Evolutionary conservation across 1,140 invertebrate genomes (phyloP).

Genomic region (Drosophila chauvacae): DNA sequence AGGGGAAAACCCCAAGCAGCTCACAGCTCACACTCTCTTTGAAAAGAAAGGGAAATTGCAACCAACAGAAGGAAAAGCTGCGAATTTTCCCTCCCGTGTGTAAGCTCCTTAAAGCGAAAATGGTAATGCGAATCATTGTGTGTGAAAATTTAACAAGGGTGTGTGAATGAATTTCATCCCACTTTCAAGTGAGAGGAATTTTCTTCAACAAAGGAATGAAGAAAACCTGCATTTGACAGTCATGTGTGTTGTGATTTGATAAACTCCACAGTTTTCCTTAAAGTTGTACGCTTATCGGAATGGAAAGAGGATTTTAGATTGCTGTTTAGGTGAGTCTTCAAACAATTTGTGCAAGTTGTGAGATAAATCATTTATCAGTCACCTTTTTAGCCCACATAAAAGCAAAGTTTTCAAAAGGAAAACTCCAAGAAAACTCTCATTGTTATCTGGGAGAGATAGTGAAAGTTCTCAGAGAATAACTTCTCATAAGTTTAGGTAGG

Average conservation of each 20-base stretch:
- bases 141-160: slow-evolving; percentile 47
- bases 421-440: slow-evolving; percentile 3
- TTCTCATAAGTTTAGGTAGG: not conserved
- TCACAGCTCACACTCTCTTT: slow-evolving; percentile 14
- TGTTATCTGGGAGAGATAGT: slow-evolving; percentile 23
- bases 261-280: slow-evolving; percentile 15
- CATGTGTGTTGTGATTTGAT: slow-evolving; percentile 33
- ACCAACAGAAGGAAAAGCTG: not conserved
- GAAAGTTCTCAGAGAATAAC: slow-evolving; percentile 12
- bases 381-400: slow-evolving; percentile 17
- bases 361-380: slow-evolving; percentile 36
- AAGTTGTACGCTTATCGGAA: slow-evolving; percentile 20
- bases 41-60: slow-evolving; percentile 49
- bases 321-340: slow-evolving; percentile 32
- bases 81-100: not conserved
- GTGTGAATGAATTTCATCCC: slow-evolving; percentile 25
- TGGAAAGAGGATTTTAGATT: slow-evolving; percentile 47
- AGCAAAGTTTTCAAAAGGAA: slow-evolving; percentile 25
- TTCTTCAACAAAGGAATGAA: not conserved
- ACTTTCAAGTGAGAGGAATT: slow-evolving; percentile 14
- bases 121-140: slow-evolving; percentile 42
- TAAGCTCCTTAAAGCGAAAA: slow-evolving; percentile 32
- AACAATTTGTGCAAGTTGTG: slow-evolving; percentile 29
- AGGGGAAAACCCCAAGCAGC: slow-evolving; percentile 13
- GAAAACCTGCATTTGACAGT: slow-evolving; percentile 32